Conservation (phyloP, 2,797 vertebrate species). For the Schizothorax lantsangensis region DNA sequence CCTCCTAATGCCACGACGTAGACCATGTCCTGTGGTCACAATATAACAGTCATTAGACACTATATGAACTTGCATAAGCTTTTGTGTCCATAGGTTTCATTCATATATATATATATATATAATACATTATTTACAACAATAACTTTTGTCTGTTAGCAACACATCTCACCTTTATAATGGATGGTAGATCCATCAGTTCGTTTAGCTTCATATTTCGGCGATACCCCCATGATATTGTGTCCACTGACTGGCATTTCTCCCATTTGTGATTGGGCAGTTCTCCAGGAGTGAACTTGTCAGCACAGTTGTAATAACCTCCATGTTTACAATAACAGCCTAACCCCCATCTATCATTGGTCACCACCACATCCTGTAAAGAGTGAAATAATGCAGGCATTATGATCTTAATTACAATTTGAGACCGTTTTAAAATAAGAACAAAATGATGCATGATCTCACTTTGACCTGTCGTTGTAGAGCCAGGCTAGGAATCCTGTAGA, state of each 20-base stretch:
- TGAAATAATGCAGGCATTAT: not conserved
- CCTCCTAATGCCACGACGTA: constrained; percentile 89
- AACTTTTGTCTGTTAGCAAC: not conserved
- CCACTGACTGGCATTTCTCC: constrained; percentile 95
- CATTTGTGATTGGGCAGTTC: constrained; percentile 88
- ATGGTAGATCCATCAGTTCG: constrained; percentile 78
- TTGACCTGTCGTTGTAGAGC: constrained; percentile 96
- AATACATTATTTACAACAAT: not conserved
- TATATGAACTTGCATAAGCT: not conserved
- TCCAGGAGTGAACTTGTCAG: constrained; percentile 88
- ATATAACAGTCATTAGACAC: not conserved
- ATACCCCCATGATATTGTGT: constrained; percentile 91
- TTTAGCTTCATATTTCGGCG: constrained; percentile 82
- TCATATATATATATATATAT: not conserved
- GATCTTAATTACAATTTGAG: not conserved
- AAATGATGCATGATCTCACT: constrained; percentile 68
- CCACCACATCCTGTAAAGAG: constrained; percentile 82
- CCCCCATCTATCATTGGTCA: constrained; percentile 97
- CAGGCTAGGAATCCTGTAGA: constrained; percentile 94
- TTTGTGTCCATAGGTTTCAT: not conserved
- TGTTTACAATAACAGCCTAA: constrained; percentile 87
- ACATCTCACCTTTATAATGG: constrained; percentile 77
- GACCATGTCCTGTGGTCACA: constrained; percentile 84
- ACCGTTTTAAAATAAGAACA: not conserved
- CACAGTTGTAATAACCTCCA: constrained; percentile 92